These are phyloP conservation scores for Condylostylus longicornis DNA, from an alignment of 1,140 invertebrate genomes.

Conservation along the genomic window DNA sequence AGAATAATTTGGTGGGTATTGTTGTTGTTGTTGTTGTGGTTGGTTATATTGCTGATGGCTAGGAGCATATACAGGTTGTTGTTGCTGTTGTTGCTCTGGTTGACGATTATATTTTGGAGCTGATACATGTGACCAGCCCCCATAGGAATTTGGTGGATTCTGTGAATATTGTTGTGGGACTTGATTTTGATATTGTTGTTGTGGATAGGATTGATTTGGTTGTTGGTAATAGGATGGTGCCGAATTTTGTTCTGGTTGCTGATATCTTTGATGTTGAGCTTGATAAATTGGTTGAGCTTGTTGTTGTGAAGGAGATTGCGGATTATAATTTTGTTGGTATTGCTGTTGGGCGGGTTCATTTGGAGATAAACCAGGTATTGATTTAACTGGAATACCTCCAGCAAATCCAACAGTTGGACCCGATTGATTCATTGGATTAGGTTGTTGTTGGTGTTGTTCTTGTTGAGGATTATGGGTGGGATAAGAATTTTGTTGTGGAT, in stretches of 20 bases:
- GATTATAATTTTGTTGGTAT: too few relatives aligned
- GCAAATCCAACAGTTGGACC: neutral
- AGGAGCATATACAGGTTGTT: constrained; percentile 2
- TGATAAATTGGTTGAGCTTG: constrained; percentile 5
- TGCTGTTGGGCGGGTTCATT: neutral
- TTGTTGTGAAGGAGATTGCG: constrained; percentile 15
- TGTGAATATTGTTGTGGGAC: neutral
- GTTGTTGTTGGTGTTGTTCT: constrained; percentile 9
- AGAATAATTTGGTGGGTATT: too few relatives aligned
- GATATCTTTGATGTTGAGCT: constrained; percentile 3
- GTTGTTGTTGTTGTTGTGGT: constrained; percentile 11
- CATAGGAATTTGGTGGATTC: constrained; percentile 15
- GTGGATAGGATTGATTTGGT: constrained; percentile 21
- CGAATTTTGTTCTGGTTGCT: constrained; percentile 15
- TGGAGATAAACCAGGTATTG: neutral
- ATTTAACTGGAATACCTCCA: constrained; percentile 1
- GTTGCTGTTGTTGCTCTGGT: constrained; percentile 8
- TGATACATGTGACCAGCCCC: too few relatives aligned
- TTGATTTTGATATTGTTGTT: constrained; percentile 16
- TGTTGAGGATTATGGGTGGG: too few relatives aligned
- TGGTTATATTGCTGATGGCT: constrained; percentile 11
- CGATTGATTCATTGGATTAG: neutral
- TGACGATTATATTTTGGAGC: too few relatives aligned
- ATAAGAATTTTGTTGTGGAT: neutral
- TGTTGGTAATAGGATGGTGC: constrained; percentile 20